A percentile compares a stretch with the other conserved stretches of the same genome.
Conservation (phyloP, 2,888 invertebrate genomes). For the Diploptera punctata region DNA sequence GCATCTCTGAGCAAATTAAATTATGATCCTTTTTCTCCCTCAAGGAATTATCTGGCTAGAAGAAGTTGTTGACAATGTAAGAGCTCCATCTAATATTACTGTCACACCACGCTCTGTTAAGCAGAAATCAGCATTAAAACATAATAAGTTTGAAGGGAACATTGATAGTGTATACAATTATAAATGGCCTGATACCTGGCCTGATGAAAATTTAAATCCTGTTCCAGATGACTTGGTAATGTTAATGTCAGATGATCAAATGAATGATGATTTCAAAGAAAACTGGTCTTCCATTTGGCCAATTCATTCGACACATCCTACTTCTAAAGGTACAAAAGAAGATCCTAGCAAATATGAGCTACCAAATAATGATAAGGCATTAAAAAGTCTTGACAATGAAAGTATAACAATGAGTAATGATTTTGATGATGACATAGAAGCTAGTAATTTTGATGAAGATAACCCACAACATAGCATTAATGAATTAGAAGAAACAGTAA, state of each 20-base stretch:
- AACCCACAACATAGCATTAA: neutral
- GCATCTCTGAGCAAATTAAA: too few relatives aligned
- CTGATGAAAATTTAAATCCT: neutral
- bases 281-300: neutral
- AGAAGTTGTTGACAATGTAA: neutral
- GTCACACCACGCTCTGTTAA: neutral
- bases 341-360: too few relatives aligned
- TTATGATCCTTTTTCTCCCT: too few relatives aligned
- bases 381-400: too few relatives aligned
- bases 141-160: neutral
- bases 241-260: neutral
- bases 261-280: neutral
- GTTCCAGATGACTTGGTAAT: neutral
- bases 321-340: neutral
- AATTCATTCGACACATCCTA: neutral
- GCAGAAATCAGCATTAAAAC: neutral
- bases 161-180: neutral
- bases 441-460: neutral
- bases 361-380: too few relatives aligned
- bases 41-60: too few relatives aligned
- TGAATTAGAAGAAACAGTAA: constrained; percentile 34
- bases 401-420: neutral
- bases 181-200: constrained; percentile 20
- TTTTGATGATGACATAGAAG: constrained; percentile 3
- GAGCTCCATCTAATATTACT: neutral